These are phyloP conservation scores for Diplodus sargus DNA, from an alignment of 2,797 vertebrate species.

Conservation along the genomic window DNA sequence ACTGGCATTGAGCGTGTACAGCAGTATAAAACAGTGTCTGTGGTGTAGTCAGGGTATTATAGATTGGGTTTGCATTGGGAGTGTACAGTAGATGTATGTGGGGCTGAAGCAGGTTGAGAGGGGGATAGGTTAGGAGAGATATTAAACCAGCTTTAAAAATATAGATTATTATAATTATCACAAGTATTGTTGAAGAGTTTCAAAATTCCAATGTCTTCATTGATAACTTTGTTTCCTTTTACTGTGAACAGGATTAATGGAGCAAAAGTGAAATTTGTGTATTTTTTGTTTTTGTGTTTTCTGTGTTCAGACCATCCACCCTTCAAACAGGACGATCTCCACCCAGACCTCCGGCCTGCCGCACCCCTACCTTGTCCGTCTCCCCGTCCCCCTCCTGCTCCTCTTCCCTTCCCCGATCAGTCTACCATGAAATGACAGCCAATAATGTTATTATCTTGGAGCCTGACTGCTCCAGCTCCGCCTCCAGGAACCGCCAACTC, in stretches of 20 bases:
- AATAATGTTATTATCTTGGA: slow-evolving; percentile 83
- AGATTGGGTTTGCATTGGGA: neutral
- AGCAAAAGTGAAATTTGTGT: neutral
- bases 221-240: neutral
- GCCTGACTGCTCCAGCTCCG: slow-evolving; percentile 65
- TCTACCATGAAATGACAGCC: slow-evolving; percentile 80
- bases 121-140: neutral
- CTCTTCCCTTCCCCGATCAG: slow-evolving; percentile 58
- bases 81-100: neutral
- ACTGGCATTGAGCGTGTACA: neutral
- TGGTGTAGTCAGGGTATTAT: neutral
- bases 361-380: slow-evolving; percentile 73
- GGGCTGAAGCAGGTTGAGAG: neutral
- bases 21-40: neutral
- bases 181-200: no score
- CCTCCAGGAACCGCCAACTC: slow-evolving; percentile 66
- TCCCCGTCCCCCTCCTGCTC: slow-evolving; percentile 69
- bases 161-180: neutral
- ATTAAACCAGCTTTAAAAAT: neutral
- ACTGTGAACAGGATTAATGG: neutral
- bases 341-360: slow-evolving; percentile 73
- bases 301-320: slow-evolving; percentile 61
- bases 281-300: neutral
- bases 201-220: neutral
- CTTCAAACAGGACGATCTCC: slow-evolving; percentile 67